phyloP scores from a whole-genome alignment of 2,888 invertebrate species.

The Villa cingulata region DNA sequence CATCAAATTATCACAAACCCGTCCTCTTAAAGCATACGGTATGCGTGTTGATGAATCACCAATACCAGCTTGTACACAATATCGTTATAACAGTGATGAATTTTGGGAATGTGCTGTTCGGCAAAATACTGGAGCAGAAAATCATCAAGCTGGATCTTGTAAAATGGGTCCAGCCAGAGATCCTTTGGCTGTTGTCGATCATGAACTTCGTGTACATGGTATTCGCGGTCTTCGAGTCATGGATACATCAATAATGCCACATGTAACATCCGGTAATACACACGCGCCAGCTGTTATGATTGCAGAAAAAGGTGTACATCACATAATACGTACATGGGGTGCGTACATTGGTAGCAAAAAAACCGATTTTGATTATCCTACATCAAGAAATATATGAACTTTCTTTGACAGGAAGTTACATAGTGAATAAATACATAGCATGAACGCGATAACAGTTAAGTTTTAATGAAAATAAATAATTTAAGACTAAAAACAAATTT shows the following conservation, averaged over 20 bases:
- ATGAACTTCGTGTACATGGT: conserved; percentile 48
- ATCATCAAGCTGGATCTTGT: conserved; percentile 69
- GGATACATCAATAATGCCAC: conserved; percentile 69
- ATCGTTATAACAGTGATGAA: conserved; percentile 56
- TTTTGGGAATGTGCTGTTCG: conserved; percentile 62
- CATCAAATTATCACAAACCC: conserved; percentile 55
- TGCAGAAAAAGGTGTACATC: conserved; percentile 49
- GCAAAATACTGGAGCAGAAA: conserved; percentile 62
- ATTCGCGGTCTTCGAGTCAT: conserved; percentile 54
- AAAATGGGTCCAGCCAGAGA: conserved; percentile 66
- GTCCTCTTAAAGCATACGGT: conserved; percentile 51
- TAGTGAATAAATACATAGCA: too few species aligned
- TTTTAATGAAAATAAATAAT: not conserved
- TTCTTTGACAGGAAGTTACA: too few species aligned
- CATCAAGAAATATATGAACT: too few species aligned
- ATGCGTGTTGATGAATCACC: conserved; percentile 61
- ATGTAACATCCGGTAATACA: conserved; percentile 61
- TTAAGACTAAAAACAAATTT: too few species aligned
- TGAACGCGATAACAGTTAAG: not conserved
- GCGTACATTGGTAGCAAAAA: too few species aligned
- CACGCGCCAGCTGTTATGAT: conserved; percentile 69
- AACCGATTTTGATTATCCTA: too few species aligned
- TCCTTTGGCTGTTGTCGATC: conserved; percentile 59
- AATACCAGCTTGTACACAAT: conserved; percentile 57
- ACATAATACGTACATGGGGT: conserved; percentile 34